Base-by-base conservation (phyloP, 2,113 vertebrate species). In the Trogon surrucura region DNA sequence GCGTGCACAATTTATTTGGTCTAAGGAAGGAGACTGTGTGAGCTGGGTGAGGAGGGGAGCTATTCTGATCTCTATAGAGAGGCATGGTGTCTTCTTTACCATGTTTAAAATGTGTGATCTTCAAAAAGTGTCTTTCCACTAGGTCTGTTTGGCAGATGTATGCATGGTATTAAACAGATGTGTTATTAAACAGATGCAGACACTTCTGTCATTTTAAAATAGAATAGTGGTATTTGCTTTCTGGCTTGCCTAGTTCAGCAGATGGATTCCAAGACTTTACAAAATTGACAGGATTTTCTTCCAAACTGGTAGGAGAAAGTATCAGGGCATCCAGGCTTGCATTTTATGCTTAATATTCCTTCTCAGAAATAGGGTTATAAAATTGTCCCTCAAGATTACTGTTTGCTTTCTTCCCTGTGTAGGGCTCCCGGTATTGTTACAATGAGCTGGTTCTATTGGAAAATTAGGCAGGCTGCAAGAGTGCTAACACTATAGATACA, bases 151-250 rank as follows among this genome's bases (percentile, higher is more conserved):
- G 96, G 91, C 96, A 95, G 94, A 93, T 80, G 69, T 54, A 32
- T 32, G 21, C 11, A 29, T 95, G 92, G 95, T 84, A 70, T 72
- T 89, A 95, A 96, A 96, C 93, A 96, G 93, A 88, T 75, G 92
- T 95, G 91, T 95, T 84, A 72, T 72, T 89, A 95, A 96, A 96
- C 93, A 96, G 93, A 88, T 75, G 92, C 61, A 38, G 50, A 38
- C 67, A 12, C 60, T 70, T 82, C 71, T 77, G 94, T 80, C 16
- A 26, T 41, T 36, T 65, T 41, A n/a, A 92, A 94, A 75, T 74
- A 89, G 82, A 64, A 73, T 32, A 26, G 38, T 58, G 58, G 10
- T 90, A 57, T 51, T 87, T 77, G 36, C 38, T 80, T 44, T 73
- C 60, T 74, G 67, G 22, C 57, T 93, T 89, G 51, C 57, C 44